Evolutionary conservation across 2,113 vertebrate genomes (phyloP).

Genomic region (Neodon shergylaensis): DNA sequence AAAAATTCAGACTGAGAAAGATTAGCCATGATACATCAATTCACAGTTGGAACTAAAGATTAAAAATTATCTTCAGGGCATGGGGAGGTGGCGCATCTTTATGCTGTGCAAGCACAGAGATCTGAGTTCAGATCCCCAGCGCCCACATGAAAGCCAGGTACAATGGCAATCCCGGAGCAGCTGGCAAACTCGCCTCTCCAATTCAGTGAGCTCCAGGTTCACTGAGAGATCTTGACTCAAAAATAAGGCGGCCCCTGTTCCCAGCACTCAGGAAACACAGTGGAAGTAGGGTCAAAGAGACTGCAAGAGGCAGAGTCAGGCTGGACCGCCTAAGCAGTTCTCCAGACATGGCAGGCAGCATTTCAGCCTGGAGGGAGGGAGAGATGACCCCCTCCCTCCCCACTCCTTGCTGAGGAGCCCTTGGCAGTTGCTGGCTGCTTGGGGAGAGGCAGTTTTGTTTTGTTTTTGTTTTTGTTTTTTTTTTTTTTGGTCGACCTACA

Average conservation of each 20-base stretch:
- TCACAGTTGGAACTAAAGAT: constrained; percentile 39
- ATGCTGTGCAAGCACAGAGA: too few species aligned
- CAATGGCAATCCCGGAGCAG: neutral
- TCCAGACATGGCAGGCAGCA: too few species aligned
- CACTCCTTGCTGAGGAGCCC: too few species aligned
- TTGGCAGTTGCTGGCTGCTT: neutral
- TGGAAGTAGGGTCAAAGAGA: too few species aligned
- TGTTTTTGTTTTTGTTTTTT: too few species aligned
- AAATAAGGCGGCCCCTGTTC: neutral
- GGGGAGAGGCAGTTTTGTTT: neutral
- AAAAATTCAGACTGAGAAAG: constrained; percentile 49
- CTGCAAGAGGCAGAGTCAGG: neutral
- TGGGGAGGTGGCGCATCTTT: neutral
- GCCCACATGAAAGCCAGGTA: neutral
- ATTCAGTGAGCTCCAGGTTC: neutral
- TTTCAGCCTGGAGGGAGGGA: neutral
- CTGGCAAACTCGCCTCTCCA: neutral
- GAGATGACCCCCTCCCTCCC: too few species aligned
- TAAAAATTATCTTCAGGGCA: neutral
- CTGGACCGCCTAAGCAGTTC: neutral
- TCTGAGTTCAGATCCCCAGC: neutral
- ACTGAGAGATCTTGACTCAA: neutral
- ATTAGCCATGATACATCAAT: neutral
- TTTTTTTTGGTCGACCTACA: too few species aligned
- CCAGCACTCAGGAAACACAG: neutral